Evolutionary conservation across 2,797 vertebrate genomes (phyloP).

Genomic region (Nannoperca obscura): DNA sequence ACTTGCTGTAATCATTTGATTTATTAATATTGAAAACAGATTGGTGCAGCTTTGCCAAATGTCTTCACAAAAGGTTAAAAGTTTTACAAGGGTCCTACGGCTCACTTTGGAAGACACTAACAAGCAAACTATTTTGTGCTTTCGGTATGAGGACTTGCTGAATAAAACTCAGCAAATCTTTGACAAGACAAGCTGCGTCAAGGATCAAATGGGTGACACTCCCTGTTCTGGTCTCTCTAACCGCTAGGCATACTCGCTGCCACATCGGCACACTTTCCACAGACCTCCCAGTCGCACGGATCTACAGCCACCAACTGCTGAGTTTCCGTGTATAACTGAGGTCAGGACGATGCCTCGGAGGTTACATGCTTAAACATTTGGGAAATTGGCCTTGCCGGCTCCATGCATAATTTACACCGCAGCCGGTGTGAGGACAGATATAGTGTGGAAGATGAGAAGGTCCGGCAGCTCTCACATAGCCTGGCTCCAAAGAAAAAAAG

Average conservation of each 20-base stretch:
- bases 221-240: constrained; percentile 4
- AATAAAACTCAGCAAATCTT: constrained; percentile 21
- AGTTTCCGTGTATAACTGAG: constrained; percentile 45
- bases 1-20: not conserved
- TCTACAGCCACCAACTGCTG: constrained; percentile 38
- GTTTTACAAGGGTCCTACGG: not conserved
- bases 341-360: constrained; percentile 61
- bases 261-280: not conserved
- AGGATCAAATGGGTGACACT: constrained; percentile 20
- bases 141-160: not conserved
- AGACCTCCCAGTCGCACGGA: constrained; percentile 26
- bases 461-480: constrained; percentile 45
- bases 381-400: constrained; percentile 72
- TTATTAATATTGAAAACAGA: not conserved
- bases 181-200: constrained; percentile 13
- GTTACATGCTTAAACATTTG: constrained; percentile 67
- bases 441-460: constrained; percentile 68
- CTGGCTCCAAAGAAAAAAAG: constrained; percentile 15
- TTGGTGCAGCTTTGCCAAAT: not conserved
- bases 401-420: constrained; percentile 71
- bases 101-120: not conserved
- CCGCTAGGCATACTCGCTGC: not conserved
- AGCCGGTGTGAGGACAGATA: constrained; percentile 56
- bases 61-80: not conserved
- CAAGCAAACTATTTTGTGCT: not conserved